Evolutionary conservation across 2,113 vertebrate genomes (phyloP).

Genomic region (Clarias macrocephalus): DNA sequence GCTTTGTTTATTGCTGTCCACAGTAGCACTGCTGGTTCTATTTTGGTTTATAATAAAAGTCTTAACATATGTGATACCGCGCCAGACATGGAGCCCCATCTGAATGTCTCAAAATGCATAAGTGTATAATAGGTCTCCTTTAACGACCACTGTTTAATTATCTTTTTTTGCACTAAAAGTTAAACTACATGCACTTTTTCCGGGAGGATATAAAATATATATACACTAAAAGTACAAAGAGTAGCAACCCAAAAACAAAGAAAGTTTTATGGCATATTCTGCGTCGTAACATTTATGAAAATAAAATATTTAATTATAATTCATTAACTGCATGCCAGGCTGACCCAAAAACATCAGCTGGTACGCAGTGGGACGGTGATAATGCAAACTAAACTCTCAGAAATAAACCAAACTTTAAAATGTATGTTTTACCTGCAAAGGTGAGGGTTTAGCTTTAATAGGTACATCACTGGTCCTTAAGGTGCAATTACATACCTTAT

Average conservation of each 20-base stretch:
- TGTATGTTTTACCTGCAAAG: neutral
- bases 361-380: neutral
- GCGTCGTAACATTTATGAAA: neutral
- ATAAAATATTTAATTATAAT: neutral
- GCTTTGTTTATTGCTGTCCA: too few species aligned
- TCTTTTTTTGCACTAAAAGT: neutral
- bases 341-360: neutral
- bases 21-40: too few species aligned
- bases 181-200: neutral
- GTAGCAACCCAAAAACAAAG: neutral
- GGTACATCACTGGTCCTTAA: neutral
- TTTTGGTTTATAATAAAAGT: too few species aligned
- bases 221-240: too few species aligned
- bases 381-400: neutral
- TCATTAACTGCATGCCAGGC: neutral
- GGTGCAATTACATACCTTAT: neutral
- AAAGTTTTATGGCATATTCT: neutral
- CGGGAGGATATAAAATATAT: neutral
- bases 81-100: too few species aligned
- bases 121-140: neutral
- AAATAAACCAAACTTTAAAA: neutral
- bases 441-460: neutral
- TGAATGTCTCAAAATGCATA: too few species aligned
- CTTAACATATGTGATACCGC: too few species aligned
- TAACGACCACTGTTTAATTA: neutral